Percentiles rank a stretch among this genome's conserved stretches.
These are phyloP conservation scores for Etheostoma nigrum DNA, from an alignment of 2,797 vertebrate species.

Conservation along the genomic window DNA sequence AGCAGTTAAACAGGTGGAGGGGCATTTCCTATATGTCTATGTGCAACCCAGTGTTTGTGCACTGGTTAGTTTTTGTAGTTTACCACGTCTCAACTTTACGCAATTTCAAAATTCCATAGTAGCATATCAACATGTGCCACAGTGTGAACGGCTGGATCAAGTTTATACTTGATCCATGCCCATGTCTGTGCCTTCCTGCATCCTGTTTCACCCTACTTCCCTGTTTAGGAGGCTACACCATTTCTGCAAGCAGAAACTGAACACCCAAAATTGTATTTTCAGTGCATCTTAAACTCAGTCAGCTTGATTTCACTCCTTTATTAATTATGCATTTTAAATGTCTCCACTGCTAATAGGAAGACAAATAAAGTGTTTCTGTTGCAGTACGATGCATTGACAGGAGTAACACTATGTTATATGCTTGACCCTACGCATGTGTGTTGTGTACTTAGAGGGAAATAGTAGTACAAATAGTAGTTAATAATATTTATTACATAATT, in stretches of 20 bases:
- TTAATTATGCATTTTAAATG: background rate
- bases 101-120: constrained; percentile 27
- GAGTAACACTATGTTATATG: background rate
- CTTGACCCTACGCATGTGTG: background rate
- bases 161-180: constrained; percentile 28
- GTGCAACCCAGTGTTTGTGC: background rate
- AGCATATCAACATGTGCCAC: constrained; percentile 3
- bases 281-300: background rate
- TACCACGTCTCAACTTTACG: constrained; percentile 4
- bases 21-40: background rate
- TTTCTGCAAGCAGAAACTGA: constrained; percentile 18
- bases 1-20: background rate
- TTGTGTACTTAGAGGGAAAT: background rate
- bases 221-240: constrained; percentile 26
- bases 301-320: background rate
- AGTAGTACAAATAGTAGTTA: too few relatives aligned
- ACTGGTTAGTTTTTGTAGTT: background rate
- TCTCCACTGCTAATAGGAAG: background rate
- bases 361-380: background rate
- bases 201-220: constrained; percentile 20
- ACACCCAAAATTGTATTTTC: background rate
- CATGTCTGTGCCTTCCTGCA: background rate
- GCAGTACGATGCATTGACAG: background rate
- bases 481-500: too few relatives aligned
- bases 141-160: constrained; percentile 28